These are phyloP conservation scores for Ptychodera flava DNA, from an alignment of 35 echinoderm and acorn worm species.

Conservation along the genomic window DNA sequence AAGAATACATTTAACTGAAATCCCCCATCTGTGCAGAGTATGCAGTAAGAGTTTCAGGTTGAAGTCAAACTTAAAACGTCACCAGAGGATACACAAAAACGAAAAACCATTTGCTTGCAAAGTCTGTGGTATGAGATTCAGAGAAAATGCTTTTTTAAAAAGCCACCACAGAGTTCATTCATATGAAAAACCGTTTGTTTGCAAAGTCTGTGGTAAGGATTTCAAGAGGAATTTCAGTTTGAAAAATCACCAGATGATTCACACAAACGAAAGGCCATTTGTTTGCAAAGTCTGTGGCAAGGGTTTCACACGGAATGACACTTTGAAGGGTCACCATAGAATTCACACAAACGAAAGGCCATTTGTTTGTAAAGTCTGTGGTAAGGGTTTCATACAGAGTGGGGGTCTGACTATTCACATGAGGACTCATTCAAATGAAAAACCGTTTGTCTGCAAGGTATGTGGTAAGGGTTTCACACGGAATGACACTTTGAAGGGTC, in stretches of 20 bases:
- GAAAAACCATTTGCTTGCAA: conserved; percentile 32
- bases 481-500: conserved; percentile 14
- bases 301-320: conserved; percentile 19
- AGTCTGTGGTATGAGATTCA: conserved; percentile 22
- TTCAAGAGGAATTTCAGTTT: conserved; percentile 36
- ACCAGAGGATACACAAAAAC: conserved; percentile 18
- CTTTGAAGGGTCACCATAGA: conserved; percentile 41
- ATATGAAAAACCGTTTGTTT: conserved; percentile 58
- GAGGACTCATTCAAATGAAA: conserved; percentile 30
- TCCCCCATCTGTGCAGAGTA: not conserved
- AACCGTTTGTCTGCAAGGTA: conserved; percentile 31
- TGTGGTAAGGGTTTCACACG: conserved; percentile 38
- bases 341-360: conserved; percentile 57
- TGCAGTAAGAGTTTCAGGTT: conserved; percentile 13
- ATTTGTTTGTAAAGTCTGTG: conserved; percentile 48
- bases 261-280: conserved; percentile 37
- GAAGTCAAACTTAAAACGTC: conserved; percentile 5
- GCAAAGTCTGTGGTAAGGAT: conserved; percentile 43
- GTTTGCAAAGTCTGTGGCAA: conserved; percentile 36
- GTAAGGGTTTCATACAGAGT: conserved; percentile 48
- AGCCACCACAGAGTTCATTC: conserved; percentile 57
- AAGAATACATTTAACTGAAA: conserved; percentile 11
- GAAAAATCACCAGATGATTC: conserved; percentile 35
- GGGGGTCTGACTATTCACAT: conserved; percentile 21
- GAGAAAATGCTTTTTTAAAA: conserved; percentile 17